Conservation (phyloP, 2,888 invertebrate genomes). For the Drosophila anceps region DNA sequence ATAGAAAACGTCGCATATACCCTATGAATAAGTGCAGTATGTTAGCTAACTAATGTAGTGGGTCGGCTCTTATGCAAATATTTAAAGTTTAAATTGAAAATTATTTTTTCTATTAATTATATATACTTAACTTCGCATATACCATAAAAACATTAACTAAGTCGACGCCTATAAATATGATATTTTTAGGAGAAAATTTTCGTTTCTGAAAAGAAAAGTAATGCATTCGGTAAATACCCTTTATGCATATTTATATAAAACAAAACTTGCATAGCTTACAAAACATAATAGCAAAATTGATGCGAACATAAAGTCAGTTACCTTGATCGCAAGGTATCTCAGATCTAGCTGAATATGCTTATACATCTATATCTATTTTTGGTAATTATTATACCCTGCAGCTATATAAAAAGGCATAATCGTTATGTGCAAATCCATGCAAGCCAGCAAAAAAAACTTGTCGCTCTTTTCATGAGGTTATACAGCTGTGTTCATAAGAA, state of each 20-base stretch:
- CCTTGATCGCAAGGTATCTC: neutral
- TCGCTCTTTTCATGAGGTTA: too few species aligned
- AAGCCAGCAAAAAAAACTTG: too few species aligned
- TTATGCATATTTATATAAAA: neutral
- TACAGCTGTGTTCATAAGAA: too few species aligned
- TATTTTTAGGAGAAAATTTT: neutral
- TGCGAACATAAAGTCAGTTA: neutral
- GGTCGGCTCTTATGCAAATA: neutral
- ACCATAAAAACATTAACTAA: neutral
- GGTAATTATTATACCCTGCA: neutral
- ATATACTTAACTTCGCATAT: neutral
- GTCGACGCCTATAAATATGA: too few species aligned
- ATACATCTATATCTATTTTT: neutral
- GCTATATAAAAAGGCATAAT: neutral
- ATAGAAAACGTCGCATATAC: constrained; percentile 7
- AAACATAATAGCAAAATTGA: neutral
- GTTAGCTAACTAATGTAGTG: neutral
- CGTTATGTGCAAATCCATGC: neutral
- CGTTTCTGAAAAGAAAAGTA: too few species aligned
- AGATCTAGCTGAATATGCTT: neutral
- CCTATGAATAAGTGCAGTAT: neutral
- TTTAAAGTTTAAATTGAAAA: neutral
- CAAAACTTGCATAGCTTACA: neutral
- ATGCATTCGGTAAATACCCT: neutral
- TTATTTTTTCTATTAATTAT: neutral